Conservation (phyloP, 1,140 invertebrate genomes). For the Pantala flavescens region DNA sequence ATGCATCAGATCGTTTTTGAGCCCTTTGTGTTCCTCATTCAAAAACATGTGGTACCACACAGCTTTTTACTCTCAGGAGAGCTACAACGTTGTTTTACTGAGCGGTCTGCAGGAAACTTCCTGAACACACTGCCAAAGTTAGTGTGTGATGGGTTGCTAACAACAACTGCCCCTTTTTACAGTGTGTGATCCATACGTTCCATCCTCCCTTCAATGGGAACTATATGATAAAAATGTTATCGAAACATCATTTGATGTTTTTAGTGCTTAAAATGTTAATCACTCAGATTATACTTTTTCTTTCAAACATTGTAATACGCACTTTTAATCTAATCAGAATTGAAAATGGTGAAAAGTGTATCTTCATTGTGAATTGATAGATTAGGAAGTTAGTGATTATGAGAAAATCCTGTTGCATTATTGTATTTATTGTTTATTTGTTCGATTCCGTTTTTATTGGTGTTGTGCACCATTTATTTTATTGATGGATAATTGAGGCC, state of each 20-base stretch:
- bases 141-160: neutral
- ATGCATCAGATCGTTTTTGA: neutral
- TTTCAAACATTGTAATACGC: neutral
- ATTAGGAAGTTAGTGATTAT: neutral
- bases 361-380: neutral
- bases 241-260: neutral
- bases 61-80: neutral
- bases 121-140: neutral
- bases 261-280: conserved; percentile 8
- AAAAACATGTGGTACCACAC: neutral
- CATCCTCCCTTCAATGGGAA: neutral
- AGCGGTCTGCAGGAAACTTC: neutral
- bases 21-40: neutral
- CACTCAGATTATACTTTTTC: conserved; percentile 10
- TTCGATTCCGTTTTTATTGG: neutral
- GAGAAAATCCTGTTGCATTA: neutral
- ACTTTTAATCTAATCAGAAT: conserved; percentile 1
- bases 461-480: conserved; percentile 3
- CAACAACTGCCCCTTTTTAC: neutral
- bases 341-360: neutral
- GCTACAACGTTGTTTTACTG: neutral
- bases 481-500: neutral
- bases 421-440: conserved; percentile 8
- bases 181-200: neutral
- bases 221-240: neutral